phyloP scores from a whole-genome alignment of 1,140 invertebrate genomes.

The Drosophila gunungcola region DNA sequence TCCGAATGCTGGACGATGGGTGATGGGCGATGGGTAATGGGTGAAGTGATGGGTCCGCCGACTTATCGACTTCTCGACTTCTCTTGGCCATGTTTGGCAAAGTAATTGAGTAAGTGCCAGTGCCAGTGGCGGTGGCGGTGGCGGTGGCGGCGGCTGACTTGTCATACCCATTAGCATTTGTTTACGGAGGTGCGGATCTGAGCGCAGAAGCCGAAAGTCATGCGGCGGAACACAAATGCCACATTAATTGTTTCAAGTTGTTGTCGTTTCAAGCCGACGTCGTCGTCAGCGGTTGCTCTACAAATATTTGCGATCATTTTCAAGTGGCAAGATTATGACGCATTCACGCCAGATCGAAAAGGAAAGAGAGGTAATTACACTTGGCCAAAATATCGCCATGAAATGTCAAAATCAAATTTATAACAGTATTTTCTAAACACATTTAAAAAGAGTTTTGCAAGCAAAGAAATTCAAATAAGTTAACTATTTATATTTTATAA shows the following conservation, averaged over 20 bases:
- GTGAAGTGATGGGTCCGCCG: conserved; percentile 39
- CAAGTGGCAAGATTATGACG: conserved; percentile 81
- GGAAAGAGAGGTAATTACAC: conserved; percentile 21
- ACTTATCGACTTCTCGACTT: too few relatives aligned
- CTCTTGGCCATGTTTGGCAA: conserved; percentile 67
- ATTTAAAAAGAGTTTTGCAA: too few relatives aligned
- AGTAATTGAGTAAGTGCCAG: conserved; percentile 81
- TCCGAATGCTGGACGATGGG: conserved; percentile 44
- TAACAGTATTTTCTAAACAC: too few relatives aligned
- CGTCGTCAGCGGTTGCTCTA: conserved; percentile 42
- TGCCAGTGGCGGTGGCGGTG: conserved; percentile 34
- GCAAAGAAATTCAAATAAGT: too few relatives aligned
- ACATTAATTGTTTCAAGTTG: conserved; percentile 84
- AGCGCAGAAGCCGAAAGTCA: conserved; percentile 78
- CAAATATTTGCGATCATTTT: conserved; percentile 79
- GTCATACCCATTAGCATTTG: conserved; percentile 83
- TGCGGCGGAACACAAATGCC: conserved; percentile 79
- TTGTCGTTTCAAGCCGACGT: conserved; percentile 34
- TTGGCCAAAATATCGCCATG: too few relatives aligned
- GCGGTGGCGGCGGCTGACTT: conserved; percentile 60
- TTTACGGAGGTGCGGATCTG: conserved; percentile 72
- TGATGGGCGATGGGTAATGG: conserved; percentile 14
- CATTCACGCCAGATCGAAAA: conserved; percentile 69
- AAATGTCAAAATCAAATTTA: too few relatives aligned
- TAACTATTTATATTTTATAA: too few relatives aligned